Percentiles rank a stretch among this genome's conserved stretches.
phyloP scores from a whole-genome alignment of 2,113 vertebrate genomes.

The Macquaria australasica region DNA sequence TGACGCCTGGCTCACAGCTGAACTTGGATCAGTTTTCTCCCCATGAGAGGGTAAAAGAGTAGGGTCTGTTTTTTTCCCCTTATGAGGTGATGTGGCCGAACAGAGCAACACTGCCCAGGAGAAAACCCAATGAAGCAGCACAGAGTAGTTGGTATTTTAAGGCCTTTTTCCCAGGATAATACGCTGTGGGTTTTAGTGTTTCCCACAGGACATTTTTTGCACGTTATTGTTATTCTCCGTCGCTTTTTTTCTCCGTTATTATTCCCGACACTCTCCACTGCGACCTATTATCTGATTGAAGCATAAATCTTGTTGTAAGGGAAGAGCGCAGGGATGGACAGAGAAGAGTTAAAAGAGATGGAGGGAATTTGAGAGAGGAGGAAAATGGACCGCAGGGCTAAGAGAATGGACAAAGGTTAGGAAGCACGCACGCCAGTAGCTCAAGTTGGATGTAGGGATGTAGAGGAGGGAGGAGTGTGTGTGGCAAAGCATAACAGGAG shows the following conservation, averaged over 20 bases:
- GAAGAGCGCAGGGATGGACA: neutral
- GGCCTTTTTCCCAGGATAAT: conserved; percentile 4
- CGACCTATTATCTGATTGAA: conserved; percentile 37
- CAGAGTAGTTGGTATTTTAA: conserved; percentile 20
- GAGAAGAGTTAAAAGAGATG: neutral
- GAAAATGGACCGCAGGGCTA: neutral
- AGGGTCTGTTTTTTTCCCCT: neutral
- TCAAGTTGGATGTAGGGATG: neutral
- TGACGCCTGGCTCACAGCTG: conserved; percentile 35
- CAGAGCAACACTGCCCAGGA: conserved; percentile 2
- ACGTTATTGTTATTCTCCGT: conserved; percentile 22
- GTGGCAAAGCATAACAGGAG: neutral
- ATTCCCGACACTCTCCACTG: conserved; percentile 26
- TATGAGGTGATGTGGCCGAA: neutral
- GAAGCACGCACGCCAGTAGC: neutral
- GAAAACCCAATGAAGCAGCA: conserved; percentile 25
- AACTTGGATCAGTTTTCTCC: conserved; percentile 18
- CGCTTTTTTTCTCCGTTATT: neutral
- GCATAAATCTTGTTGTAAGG: conserved; percentile 39
- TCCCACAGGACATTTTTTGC: conserved; percentile 16
- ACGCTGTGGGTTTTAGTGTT: neutral
- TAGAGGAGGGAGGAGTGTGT: neutral
- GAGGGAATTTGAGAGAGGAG: conserved; percentile 12
- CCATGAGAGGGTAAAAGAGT: neutral
- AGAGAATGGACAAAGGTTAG: conserved; percentile 2